Base-by-base conservation (phyloP, 2,888 invertebrate species). In the Monochamus alternatus region DNA sequence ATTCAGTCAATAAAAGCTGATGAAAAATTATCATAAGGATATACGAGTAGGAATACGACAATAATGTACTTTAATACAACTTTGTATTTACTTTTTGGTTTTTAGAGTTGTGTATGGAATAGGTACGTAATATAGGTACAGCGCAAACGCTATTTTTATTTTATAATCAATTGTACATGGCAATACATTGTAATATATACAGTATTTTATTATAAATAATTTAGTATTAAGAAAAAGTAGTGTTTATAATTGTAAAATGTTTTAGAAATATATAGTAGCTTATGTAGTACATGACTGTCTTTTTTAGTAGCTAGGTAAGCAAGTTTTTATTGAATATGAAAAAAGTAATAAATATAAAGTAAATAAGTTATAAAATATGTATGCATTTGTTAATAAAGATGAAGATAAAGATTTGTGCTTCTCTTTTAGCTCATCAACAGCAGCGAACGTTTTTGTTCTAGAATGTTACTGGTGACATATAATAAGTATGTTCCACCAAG, bases 71-170 rank as follows among this genome's bases (percentile, higher is more conserved):
- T 38, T 1, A 38, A 38, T 8, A 10, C 12, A 47, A 14, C 43
- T 63, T 8, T 3, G 43, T 63, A 63, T 63, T 63, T 43, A 63
- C 38, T 63, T 63, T 63, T 63, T 63, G n/a, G 10, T 62, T 62
- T 62, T 62, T 62, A 12, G 38, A 62, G 32, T 62, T 38, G 38
- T 14, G 43, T 38, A 38, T 62, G 38, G n/a, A n/a, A 62, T 4
- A 14, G 22, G 3, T 14, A 14, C 9, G 4, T 59, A 31, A 32
- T 31, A 60, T 32, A 22, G 22, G 22, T 22, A 60, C 7, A 38
- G 38, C 38, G 10, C 62, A 63, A 63, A 63, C 38, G 43, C 43
- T 63, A 63, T 63, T 63, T 63, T 43, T 5, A 43, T 63, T 32
- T 47, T 47, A 47, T 47, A 47, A 47, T 12, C 3, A 47, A 47